Evolutionary conservation across 1,140 invertebrate genomes (phyloP), one percentile per base, ranked within the genome.

Genomic region (Anagrus nilaparvatae): DNA sequence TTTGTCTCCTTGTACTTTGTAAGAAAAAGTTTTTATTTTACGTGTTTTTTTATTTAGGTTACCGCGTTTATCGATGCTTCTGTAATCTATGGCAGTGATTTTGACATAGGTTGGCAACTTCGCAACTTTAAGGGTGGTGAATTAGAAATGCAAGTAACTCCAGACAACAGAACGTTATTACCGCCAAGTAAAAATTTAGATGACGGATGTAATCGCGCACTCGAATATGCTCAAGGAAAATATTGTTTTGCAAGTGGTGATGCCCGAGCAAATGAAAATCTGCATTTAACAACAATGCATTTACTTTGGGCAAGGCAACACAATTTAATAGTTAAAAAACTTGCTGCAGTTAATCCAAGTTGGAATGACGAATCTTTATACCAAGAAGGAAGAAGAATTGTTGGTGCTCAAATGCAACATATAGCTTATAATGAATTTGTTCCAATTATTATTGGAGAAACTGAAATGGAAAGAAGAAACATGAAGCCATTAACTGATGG

Each of bases 1-100:
- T 6, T 7, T 27, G 24, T 27, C 12, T 27, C n/a, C n/a, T n/a
- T n/a, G n/a, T n/a, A n/a, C n/a, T n/a, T n/a, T n/a, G n/a, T n/a
- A n/a, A n/a, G n/a, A n/a, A n/a, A n/a, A n/a, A n/a, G n/a, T n/a
- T n/a, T n/a, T n/a, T n/a, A n/a, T n/a, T n/a, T n/a, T n/a, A n/a
- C n/a, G n/a, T n/a, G n/a, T n/a, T n/a, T n/a, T 46, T 32, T 10
- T 13, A 41, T 46, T 2, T 36, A 68, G 66, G 62, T 60, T 0
- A 90, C 89, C 1, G 76, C 87, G 1, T 97, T 80, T 57, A 79
- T 98, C 13, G 94, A 98, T 63, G 93, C 76, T 1, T 97, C 92
- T 0, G 78, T 80, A 14, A 76, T 93, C 3, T 93, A 94, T 53
- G 86, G 89, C 0, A 73, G 75, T 24, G 71, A 74, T 13, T 55